Percentiles rank a stretch among this genome's conserved stretches.
These are phyloP conservation scores for Lepidurus packardi DNA, from an alignment of 1,140 invertebrate species.

Conservation along the genomic window DNA sequence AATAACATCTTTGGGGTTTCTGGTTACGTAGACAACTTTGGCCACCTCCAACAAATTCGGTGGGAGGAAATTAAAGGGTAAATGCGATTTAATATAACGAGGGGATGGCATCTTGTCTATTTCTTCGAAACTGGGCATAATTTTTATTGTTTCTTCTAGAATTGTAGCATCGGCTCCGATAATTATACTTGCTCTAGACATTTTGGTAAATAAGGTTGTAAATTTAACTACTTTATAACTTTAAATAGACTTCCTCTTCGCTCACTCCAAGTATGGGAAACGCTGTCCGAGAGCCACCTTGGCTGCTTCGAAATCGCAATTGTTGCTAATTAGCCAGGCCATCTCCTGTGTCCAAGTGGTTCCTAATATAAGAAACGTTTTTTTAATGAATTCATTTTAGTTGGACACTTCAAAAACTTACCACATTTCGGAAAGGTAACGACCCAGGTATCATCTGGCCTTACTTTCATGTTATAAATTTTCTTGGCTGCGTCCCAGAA, in stretches of 20 bases:
- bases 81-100: conserved; percentile 46
- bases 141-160: not conserved
- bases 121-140: conserved; percentile 53
- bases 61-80: conserved; percentile 47
- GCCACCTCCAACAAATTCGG: conserved; percentile 35
- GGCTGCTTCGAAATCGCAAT: conserved; percentile 50
- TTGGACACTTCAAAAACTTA: not conserved
- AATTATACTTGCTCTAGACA: not conserved
- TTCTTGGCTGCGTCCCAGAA: conserved; percentile 31
- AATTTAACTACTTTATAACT: not conserved
- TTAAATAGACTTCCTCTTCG: not conserved
- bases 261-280: conserved; percentile 48
- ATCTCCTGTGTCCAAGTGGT: conserved; percentile 58
- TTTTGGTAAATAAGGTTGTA: not conserved
- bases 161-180: not conserved
- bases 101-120: conserved; percentile 56
- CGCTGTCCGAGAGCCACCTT: conserved; percentile 41
- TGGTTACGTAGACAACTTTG: conserved; percentile 58
- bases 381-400: not conserved
- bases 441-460: conserved; percentile 32
- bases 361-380: conserved; percentile 38
- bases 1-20: conserved; percentile 79
- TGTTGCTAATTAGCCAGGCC: conserved; percentile 51
- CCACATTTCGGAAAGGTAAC: conserved; percentile 34
- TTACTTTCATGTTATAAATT: conserved; percentile 30